These are phyloP conservation scores for Rhegmatorhina hoffmannsi DNA, from an alignment of 2,113 vertebrate genomes.

Conservation along the genomic window DNA sequence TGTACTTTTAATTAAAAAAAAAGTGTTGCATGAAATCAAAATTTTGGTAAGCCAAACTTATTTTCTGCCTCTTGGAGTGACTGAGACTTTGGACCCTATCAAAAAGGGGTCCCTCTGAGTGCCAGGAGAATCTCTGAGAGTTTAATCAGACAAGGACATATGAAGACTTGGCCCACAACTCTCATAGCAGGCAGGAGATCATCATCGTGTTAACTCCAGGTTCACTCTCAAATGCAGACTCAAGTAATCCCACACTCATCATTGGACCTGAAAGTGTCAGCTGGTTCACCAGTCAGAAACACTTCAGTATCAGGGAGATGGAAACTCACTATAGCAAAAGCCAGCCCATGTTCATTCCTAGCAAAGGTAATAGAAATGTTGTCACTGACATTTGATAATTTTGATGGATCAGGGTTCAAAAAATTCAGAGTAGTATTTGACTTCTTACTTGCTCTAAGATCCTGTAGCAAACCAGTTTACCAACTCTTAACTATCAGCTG, in stretches of 20 bases:
- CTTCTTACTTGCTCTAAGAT: not conserved
- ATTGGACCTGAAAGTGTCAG: not conserved
- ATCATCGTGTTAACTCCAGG: not conserved
- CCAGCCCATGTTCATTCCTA: not conserved
- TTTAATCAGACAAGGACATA: not conserved
- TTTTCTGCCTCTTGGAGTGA: not conserved
- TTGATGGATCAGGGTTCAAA: not conserved
- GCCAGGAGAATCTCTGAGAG: not conserved
- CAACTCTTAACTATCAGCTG: not conserved
- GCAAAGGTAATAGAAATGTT: not conserved
- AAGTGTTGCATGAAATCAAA: not conserved
- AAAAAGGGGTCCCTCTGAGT: not conserved
- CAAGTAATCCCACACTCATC: rapidly evolving
- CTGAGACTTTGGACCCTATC: not conserved
- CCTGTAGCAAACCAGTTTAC: not conserved
- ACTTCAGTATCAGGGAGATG: not conserved
- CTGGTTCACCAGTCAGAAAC: not conserved
- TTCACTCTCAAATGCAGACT: not conserved
- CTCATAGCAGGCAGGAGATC: not conserved
- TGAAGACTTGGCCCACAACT: not conserved
- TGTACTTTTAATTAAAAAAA: not conserved
- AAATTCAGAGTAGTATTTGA: not conserved
- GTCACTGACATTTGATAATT: not conserved
- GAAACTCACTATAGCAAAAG: not conserved
- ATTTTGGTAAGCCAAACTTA: not conserved